These are phyloP conservation scores for Cephalopholis sonnerati DNA, from an alignment of 2,113 vertebrate species.

Conservation along the genomic window DNA sequence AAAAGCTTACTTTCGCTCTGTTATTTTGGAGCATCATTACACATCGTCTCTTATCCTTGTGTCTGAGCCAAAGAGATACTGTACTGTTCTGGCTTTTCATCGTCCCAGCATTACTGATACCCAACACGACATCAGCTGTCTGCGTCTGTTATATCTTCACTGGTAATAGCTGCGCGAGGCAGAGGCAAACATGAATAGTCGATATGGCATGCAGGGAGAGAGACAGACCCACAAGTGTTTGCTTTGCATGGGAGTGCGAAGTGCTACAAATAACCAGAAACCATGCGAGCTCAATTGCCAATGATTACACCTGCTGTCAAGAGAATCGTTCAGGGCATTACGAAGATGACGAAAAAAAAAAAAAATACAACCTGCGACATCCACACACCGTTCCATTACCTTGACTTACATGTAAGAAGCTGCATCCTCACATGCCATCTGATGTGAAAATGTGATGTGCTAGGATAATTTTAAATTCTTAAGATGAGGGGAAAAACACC, in stretches of 20 bases:
- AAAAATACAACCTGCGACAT: not conserved
- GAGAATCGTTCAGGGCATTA: slow-evolving; percentile 31
- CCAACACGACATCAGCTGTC: slow-evolving; percentile 54
- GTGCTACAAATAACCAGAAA: slow-evolving; percentile 48
- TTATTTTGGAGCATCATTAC: slow-evolving; percentile 58
- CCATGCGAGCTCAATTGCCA: slow-evolving; percentile 41
- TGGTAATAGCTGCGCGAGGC: slow-evolving; percentile 32
- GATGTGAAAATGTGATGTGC: slow-evolving; percentile 10
- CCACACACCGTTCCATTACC: not conserved
- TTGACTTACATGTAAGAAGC: slow-evolving; percentile 18
- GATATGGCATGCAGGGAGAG: slow-evolving; percentile 40
- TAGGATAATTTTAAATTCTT: not conserved
- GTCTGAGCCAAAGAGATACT: slow-evolving; percentile 28
- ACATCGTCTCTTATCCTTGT: slow-evolving; percentile 23
- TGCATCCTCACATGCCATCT: slow-evolving; percentile 2
- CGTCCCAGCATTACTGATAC: slow-evolving; percentile 42
- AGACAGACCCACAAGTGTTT: slow-evolving; percentile 44
- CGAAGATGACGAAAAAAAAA: slow-evolving; percentile 1
- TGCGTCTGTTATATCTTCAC: slow-evolving; percentile 40
- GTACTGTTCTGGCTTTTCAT: slow-evolving; percentile 50
- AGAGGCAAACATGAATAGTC: slow-evolving; percentile 43
- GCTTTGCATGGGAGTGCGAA: slow-evolving; percentile 37
- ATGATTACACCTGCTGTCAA: slow-evolving; percentile 65
- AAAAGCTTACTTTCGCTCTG: slow-evolving; percentile 29
- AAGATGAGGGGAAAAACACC: not conserved